Base-by-base conservation (phyloP, 2,888 invertebrate species). In the Zelleria hepariella region DNA sequence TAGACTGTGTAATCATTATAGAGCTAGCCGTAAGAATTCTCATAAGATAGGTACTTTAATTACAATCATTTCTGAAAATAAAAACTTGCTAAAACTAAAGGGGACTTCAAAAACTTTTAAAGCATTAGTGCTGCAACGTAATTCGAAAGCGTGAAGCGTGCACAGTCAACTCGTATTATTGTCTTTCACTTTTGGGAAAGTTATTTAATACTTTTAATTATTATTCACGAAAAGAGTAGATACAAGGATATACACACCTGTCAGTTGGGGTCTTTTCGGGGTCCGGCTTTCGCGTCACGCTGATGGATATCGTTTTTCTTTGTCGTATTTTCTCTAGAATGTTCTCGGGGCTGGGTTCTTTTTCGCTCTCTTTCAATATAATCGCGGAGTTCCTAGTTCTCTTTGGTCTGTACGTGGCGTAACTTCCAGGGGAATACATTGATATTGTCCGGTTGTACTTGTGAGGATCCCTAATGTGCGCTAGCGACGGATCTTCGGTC, bases 81-180 rank as follows among this genome's bases (percentile, higher is more conserved):
- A 24, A 56, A 32, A 56, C 42, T 58, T 51, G 18, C 57, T 59
- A 59, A 57, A 57, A 32, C 60, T 57, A 60, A 42, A 42, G 18
- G 58, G 60, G 60, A 58, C 68, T 70, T 71, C 70, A 72, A 75
- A 77, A 75, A 72, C 73, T 74, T 74, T 67, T 71, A 78, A 83
- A 79, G 84, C 85, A 87, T 88, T 88, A 88, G 87, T 87, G 86
- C 77, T 74, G 74, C 77, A 80, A 73, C 78, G 78, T 80, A 78
- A 82, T 78, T 78, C 74, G 73, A 76, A 88, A 88, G 88, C 88
- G 70, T 81, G 78, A 88, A 86, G 86, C 88, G 88, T 88, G 88
- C 88, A 86, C 77, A 82, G 70, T 76, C 78, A 83, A 82, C 77
- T 72, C 74, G 71, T 72, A 74, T 78, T 75, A 74, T 74, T 71